Evolutionary conservation across 2,797 vertebrate genomes (phyloP), one percentile per base, ranked within the genome.

Genomic region (Cuniculus paca): DNA sequence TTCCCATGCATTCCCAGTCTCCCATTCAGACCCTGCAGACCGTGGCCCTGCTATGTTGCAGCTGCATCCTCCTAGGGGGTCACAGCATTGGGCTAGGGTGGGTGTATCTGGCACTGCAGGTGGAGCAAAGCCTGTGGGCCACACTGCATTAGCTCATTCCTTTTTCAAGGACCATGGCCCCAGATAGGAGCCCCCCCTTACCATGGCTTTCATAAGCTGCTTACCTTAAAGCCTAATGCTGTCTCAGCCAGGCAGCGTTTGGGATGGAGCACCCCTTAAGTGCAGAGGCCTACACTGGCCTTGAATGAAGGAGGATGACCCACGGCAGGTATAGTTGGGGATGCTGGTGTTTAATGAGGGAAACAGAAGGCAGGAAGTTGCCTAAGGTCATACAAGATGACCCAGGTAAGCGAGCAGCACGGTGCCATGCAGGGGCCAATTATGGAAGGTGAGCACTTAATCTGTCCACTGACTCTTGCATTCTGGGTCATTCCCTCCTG

Each of bases 401-500:
- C 56, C 88, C 50, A 13, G 22, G 39, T 31, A 50, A 78, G n/a
- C 20, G 6, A 34, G 70, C 50, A 78, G 52, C 10, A 31, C 84
- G 39, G 39, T 28, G 24, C n/a, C 52, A 2, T 8, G 5, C 7
- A 8, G 42, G 61, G 77, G 77, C 85, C 79, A 34, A 54, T 52
- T 26, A n/a, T 36, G 39, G 61, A 24, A 6, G 52, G 48, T 1
- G 78, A 92, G 70, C 52, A 31, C 85, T 70, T 97, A 80, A 91
- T 80, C 83, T 48, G 58, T 78, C 68, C 56, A 45, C 6, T 0
- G 2, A 14, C 54, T 78, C 70, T 60, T 68, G 81, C 77, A 68
- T 91, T 93, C 89, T 93, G 80, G 92, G 97, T 94, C 92, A 85
- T 93, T 91, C 90, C 31, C 56, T 92, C 72, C 83, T 68, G 81